Evolutionary conservation across 92 coral and sea anemone species (phyloP).

Genomic region (Chrysogorgia sp.): DNA sequence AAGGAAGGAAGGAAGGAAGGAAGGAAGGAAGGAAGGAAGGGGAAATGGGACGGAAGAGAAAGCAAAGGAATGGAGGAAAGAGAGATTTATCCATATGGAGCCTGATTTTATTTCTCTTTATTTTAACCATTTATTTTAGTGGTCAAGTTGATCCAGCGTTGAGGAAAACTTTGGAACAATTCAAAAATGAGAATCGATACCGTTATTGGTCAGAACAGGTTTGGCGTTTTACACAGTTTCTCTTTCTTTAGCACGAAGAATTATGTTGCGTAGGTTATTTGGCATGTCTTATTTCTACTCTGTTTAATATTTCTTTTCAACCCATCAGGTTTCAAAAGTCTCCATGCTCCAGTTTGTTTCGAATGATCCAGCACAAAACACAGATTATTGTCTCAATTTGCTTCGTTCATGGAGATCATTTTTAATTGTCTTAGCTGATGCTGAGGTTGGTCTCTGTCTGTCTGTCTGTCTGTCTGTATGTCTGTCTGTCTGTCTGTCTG

Average conservation of each 20-base stretch:
- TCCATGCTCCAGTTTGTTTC: not conserved
- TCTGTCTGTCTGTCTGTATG: too few relatives aligned
- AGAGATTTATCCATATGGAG: too few relatives aligned
- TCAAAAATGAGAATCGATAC: slow-evolving; percentile 69
- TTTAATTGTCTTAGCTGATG: slow-evolving; percentile 72
- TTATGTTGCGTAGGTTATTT: too few relatives aligned
- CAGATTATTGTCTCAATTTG: slow-evolving; percentile 65
- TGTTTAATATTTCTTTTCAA: not conserved
- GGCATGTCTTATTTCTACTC: not conserved
- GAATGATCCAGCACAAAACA: not conserved
- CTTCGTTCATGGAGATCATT: slow-evolving; percentile 93
- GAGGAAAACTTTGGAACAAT: slow-evolving; percentile 70
- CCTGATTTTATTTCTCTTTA: not conserved
- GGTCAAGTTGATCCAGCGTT: slow-evolving; percentile 76
- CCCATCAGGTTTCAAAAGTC: slow-evolving; percentile 6
- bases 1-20: too few relatives aligned
- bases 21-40: too few relatives aligned
- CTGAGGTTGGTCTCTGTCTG: slow-evolving; percentile 59
- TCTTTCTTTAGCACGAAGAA: too few relatives aligned
- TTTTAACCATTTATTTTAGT: slow-evolving; percentile 38
- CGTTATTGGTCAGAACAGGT: slow-evolving; percentile 75
- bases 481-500: too few relatives aligned
- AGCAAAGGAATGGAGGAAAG: too few relatives aligned
- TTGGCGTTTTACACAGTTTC: not conserved
- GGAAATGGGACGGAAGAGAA: too few relatives aligned